Conservation (phyloP, 2,113 vertebrate species). For the Neopipo cinnamomea region DNA sequence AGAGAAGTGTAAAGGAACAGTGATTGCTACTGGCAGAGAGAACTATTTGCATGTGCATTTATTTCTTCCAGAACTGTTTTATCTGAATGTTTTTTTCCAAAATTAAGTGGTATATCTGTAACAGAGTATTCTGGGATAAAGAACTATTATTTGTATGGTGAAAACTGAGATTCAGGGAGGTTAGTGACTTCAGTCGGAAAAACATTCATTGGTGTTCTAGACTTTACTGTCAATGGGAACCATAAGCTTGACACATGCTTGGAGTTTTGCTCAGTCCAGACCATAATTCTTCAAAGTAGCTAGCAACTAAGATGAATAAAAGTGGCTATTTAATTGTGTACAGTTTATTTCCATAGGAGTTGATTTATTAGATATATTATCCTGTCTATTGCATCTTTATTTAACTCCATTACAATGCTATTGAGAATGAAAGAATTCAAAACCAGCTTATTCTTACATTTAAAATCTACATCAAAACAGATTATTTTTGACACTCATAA, state of each 20-base stretch:
- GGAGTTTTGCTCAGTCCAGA: not conserved
- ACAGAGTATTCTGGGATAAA: not conserved
- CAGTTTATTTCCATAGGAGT: constrained; percentile 6
- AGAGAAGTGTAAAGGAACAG: not conserved
- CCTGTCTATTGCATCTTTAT: constrained; percentile 4
- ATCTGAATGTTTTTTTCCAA: not conserved
- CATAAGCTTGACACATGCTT: not conserved
- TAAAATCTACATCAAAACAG: not conserved
- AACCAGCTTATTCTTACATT: not conserved
- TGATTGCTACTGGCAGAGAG: not conserved
- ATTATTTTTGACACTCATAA: not conserved
- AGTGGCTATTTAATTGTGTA: constrained; percentile 14
- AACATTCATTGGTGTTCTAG: not conserved
- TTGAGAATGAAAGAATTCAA: constrained; percentile 8
- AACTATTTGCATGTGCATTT: not conserved
- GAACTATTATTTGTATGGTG: not conserved
- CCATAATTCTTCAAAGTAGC: not conserved
- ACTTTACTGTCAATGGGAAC: not conserved
- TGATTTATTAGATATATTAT: constrained; percentile 33
- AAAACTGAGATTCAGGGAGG: not conserved
- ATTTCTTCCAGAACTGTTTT: not conserved
- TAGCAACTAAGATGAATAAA: constrained; percentile 16
- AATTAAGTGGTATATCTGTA: not conserved
- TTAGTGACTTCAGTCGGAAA: not conserved
- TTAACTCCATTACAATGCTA: not conserved